Evolutionary conservation across 2,888 invertebrate genomes (phyloP).

Genomic region (Ceriagrion tenellum): DNA sequence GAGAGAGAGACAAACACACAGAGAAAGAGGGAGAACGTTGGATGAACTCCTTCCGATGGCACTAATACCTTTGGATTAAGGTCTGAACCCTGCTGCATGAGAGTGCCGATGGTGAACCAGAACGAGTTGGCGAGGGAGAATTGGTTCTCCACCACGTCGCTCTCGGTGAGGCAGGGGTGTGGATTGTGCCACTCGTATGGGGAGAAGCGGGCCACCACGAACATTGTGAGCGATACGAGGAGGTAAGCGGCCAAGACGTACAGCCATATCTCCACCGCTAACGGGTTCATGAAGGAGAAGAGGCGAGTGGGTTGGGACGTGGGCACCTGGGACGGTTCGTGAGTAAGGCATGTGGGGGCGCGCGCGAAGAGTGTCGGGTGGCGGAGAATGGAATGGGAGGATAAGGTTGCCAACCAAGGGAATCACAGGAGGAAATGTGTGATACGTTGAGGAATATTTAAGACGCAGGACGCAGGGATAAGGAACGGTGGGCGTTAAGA

Average conservation of each 20-base stretch:
- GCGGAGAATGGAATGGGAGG: neutral
- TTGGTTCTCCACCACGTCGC: slow-evolving; percentile 86
- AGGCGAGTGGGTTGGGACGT: slow-evolving; percentile 85
- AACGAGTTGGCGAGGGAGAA: slow-evolving; percentile 91
- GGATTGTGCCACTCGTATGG: slow-evolving; percentile 91
- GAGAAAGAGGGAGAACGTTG: neutral
- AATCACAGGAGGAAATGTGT: too few relatives aligned
- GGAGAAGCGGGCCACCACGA: slow-evolving; percentile 88
- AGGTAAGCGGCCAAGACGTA: slow-evolving; percentile 90
- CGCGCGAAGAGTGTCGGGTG: slow-evolving; percentile 37
- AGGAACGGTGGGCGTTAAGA: neutral
- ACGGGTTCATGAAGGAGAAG: slow-evolving; percentile 93
- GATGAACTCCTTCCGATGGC: neutral
- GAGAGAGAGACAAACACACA: neutral
- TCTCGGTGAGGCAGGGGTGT: slow-evolving; percentile 84
- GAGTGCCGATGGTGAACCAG: slow-evolving; percentile 93
- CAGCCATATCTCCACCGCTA: slow-evolving; percentile 92
- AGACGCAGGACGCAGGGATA: neutral
- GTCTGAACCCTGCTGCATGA: slow-evolving; percentile 92
- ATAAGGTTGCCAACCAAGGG: too few relatives aligned
- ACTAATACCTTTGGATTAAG: slow-evolving; percentile 85
- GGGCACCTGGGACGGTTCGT: slow-evolving; percentile 81
- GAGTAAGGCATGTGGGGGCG: slow-evolving; percentile 37
- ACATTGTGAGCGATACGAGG: slow-evolving; percentile 88
- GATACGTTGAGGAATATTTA: too few relatives aligned